phyloP scores from a whole-genome alignment of 2,888 invertebrate species.

The Bimastos eiseni region DNA sequence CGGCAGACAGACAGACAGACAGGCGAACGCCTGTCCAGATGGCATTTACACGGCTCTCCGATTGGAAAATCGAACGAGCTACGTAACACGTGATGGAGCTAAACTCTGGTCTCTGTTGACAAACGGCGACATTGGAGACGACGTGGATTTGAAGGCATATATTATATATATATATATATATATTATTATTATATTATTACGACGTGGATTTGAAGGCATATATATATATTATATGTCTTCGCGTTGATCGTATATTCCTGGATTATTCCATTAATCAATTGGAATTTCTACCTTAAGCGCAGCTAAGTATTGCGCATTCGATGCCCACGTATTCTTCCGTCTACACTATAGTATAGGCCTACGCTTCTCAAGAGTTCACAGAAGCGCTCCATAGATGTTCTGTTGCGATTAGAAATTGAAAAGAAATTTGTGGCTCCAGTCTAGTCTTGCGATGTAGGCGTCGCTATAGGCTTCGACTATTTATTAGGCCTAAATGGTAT shows the following conservation, averaged over 20 bases:
- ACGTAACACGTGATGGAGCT: neutral
- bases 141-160: neutral
- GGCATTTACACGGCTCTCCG: neutral
- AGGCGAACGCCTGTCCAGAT: neutral
- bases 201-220: neutral
- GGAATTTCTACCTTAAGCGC: neutral
- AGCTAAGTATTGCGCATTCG: neutral
- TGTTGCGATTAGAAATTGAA: neutral
- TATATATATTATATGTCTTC: too few species aligned
- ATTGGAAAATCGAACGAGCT: neutral
- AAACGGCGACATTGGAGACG: neutral
- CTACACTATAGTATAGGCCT: neutral
- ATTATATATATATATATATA: too few species aligned
- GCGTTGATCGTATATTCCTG: neutral
- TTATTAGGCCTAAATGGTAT: neutral
- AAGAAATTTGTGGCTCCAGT: neutral
- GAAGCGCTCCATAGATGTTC: neutral
- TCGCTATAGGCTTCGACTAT: neutral
- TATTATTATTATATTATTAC: too few species aligned
- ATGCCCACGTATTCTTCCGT: neutral
- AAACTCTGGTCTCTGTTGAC: neutral
- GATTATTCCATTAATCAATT: neutral
- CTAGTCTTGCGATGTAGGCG: neutral
- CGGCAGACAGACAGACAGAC: neutral
- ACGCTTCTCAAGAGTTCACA: neutral